These are phyloP conservation scores for Psittacula echo DNA, from an alignment of 2,797 vertebrate species.

Conservation along the genomic window DNA sequence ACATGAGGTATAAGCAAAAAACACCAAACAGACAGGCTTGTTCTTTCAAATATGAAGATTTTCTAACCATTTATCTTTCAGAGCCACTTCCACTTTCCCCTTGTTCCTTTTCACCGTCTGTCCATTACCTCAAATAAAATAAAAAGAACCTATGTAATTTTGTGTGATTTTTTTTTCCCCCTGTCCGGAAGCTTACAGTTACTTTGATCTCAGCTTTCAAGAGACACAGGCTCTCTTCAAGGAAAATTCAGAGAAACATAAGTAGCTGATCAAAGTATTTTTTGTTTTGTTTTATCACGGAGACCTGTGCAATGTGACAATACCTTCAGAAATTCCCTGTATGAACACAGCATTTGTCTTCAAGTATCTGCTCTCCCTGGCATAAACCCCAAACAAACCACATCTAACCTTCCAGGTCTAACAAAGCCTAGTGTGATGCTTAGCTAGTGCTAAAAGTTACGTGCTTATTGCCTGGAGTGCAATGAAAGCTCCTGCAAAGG, in stretches of 20 bases:
- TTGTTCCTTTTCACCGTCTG: conserved; percentile 42
- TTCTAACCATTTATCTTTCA: conserved; percentile 63
- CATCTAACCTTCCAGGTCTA: conserved; percentile 71
- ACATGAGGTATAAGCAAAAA: conserved; percentile 31
- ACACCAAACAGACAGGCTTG: background rate
- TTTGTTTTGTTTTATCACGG: conserved; percentile 79
- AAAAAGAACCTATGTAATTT: conserved; percentile 73
- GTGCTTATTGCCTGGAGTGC: background rate
- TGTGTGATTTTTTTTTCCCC: conserved; percentile 77
- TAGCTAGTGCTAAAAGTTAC: conserved; percentile 78
- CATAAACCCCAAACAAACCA: conserved; percentile 70
- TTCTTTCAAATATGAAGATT: conserved; percentile 47
- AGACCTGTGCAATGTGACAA: conserved; percentile 41
- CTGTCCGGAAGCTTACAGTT: conserved; percentile 79
- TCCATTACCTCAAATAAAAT: conserved; percentile 72
- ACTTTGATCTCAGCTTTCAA: conserved; percentile 92
- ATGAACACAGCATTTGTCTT: conserved; percentile 71
- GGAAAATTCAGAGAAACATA: conserved; percentile 83
- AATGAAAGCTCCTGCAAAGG: background rate
- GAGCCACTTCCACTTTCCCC: conserved; percentile 55
- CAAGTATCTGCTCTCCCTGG: conserved; percentile 71
- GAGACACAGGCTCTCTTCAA: conserved; percentile 80
- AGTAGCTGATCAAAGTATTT: conserved; percentile 89
- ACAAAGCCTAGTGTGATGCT: conserved; percentile 78
- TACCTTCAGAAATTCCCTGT: conserved; percentile 57